These are phyloP conservation scores for Lagocephalus sceleratus DNA, from an alignment of 2,797 vertebrate genomes.

Conservation along the genomic window DNA sequence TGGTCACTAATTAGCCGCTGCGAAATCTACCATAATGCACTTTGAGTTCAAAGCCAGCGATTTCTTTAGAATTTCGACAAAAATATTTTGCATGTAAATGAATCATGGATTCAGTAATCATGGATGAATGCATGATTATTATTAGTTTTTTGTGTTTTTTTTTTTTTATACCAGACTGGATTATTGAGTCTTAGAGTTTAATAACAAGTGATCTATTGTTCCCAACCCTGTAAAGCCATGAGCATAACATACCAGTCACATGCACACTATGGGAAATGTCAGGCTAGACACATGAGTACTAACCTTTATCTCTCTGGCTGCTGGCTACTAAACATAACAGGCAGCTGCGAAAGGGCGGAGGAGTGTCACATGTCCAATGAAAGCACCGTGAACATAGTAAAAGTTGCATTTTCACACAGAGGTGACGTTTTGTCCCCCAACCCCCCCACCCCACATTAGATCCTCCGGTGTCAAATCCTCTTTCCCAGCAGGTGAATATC, in stretches of 20 bases:
- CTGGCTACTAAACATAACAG: constrained; percentile 62
- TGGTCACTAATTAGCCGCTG: constrained; percentile 9
- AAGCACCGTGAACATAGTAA: constrained; percentile 55
- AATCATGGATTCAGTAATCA: too few species aligned
- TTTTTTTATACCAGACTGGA: constrained; percentile 13
- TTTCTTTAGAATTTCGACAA: constrained; percentile 8
- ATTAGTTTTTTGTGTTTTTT: too few species aligned
- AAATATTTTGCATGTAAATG: too few species aligned
- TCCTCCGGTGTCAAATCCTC: constrained; percentile 23
- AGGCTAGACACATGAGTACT: constrained; percentile 45
- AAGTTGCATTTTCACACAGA: constrained; percentile 47
- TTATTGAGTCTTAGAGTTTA: background rate
- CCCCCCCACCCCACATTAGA: constrained; percentile 7
- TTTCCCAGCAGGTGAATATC: constrained; percentile 21
- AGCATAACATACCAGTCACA: constrained; percentile 66
- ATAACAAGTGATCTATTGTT: constrained; percentile 53
- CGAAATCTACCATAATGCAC: constrained; percentile 8
- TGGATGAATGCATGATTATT: constrained; percentile 13
- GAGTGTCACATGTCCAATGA: constrained; percentile 42
- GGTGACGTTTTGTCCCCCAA: constrained; percentile 8
- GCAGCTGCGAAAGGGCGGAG: constrained; percentile 38
- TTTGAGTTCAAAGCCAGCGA: background rate
- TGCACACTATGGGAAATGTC: constrained; percentile 61
- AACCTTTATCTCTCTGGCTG: constrained; percentile 61
- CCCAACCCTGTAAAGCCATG: constrained; percentile 68